These are phyloP conservation scores for Artibeus lituratus DNA, from an alignment of 2,797 vertebrate genomes.

Conservation along the genomic window DNA sequence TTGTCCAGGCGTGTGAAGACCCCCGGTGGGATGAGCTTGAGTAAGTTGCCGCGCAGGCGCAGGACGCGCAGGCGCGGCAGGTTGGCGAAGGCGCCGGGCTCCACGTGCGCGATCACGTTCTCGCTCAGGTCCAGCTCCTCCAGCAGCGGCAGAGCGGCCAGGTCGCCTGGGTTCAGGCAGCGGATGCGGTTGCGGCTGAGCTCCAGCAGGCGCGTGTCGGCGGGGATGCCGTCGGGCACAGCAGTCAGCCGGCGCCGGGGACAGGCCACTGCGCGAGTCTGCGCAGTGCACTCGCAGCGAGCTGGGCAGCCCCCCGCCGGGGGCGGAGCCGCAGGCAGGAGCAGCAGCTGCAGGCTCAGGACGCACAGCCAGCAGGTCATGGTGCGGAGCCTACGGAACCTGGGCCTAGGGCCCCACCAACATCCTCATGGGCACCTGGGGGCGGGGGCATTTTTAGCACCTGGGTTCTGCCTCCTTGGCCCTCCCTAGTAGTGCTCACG, in stretches of 20 bases:
- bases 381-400: slow-evolving; percentile 86
- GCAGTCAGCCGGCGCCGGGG: slow-evolving; percentile 90
- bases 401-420: slow-evolving; percentile 83
- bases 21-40: slow-evolving; percentile 94
- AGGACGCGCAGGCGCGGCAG: slow-evolving; percentile 90
- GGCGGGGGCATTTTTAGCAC: background rate
- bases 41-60: slow-evolving; percentile 91
- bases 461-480: background rate
- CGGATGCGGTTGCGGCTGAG: slow-evolving; percentile 95
- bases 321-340: slow-evolving; percentile 77
- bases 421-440: slow-evolving; percentile 87
- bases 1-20: slow-evolving; percentile 93
- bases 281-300: slow-evolving; percentile 91
- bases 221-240: slow-evolving; percentile 92
- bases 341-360: slow-evolving; percentile 85
- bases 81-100: slow-evolving; percentile 93
- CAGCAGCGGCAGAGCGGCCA: slow-evolving; percentile 87
- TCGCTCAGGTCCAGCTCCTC: slow-evolving; percentile 96
- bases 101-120: slow-evolving; percentile 93
- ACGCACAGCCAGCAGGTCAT: slow-evolving; percentile 84
- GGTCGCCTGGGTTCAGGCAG: slow-evolving; percentile 93
- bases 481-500: background rate
- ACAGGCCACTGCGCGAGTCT: slow-evolving; percentile 89
- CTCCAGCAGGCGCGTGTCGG: slow-evolving; percentile 91
- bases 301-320: slow-evolving; percentile 89